A percentile compares a stretch with the other conserved stretches of the same genome.
Evolutionary conservation across 2,113 vertebrate genomes (phyloP).

Genomic region (Nipponia nippon): DNA sequence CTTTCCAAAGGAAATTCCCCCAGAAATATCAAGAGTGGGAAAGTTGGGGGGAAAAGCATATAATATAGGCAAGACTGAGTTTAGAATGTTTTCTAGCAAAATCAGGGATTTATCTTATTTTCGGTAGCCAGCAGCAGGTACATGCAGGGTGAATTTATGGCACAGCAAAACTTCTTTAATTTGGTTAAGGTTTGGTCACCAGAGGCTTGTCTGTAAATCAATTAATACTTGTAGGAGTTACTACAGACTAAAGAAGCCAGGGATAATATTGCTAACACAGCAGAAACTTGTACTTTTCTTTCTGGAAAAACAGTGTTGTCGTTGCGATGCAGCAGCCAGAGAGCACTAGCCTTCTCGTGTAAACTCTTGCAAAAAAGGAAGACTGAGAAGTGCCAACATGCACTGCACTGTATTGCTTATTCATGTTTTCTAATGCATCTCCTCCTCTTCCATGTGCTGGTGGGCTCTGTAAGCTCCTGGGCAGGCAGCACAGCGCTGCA

Average conservation of each 20-base stretch:
- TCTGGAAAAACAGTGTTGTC: accelerated
- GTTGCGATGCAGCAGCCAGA: background rate
- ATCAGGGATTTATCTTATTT: background rate
- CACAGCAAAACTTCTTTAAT: background rate
- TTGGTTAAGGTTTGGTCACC: background rate
- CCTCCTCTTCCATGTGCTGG: background rate
- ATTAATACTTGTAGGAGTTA: background rate
- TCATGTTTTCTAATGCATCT: accelerated
- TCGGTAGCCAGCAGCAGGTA: accelerated
- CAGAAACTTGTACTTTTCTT: background rate
- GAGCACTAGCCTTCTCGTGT: background rate
- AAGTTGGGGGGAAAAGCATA: background rate
- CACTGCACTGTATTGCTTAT: accelerated
- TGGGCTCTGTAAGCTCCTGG: background rate
- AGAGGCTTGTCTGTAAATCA: background rate
- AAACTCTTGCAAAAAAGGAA: background rate
- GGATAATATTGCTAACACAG: background rate
- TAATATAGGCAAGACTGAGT: background rate
- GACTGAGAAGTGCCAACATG: too few species aligned
- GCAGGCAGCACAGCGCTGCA: background rate
- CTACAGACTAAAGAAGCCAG: background rate
- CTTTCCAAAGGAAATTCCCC: background rate
- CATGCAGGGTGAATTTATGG: background rate
- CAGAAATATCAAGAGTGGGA: background rate
- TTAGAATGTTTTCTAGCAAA: background rate